Evolutionary conservation across 2,797 vertebrate species (phyloP), one percentile per base, ranked within the genome.

Genomic region (Falco peregrinus): DNA sequence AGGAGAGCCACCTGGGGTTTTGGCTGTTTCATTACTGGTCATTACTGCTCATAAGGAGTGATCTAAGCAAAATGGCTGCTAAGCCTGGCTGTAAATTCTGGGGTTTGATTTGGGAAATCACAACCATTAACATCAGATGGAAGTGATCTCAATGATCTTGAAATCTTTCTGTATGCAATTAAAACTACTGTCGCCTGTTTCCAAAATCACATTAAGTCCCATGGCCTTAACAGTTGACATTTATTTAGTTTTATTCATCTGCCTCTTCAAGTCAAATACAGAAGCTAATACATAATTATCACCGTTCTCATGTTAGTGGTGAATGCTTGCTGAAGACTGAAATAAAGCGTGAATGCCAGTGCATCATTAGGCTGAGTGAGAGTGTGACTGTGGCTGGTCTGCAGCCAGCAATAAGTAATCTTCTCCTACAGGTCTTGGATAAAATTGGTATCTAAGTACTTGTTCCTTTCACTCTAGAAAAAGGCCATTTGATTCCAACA

Each of bases 1-100:
- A 25, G 88, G 78, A 82, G 33, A 81, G 69, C 75, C 95, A 94
- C 89, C 85, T 95, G 87, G 93, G 95, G 45, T 87, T 96, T 83
- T 79, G 89, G 73, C 80, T 84, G 73, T 20, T 73, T 89, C 69
- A 51, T 85, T 87, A 69, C 45, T 89, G 90, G 83, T 76, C 88
- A 81, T 95, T 93, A 86, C 33, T 53, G 45, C 50, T 60, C 6
- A 5, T n/a, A 56, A 65, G 83, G 91, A 84, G 29, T 22, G 53
- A 76, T 65, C 64, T 74, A 29, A 89, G 79, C 24, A 77, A 91
- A 89, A 89, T 20, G 73, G 83, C 75, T 94, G 87, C 80, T 56
- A 54, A 75, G 57, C 77, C 47, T 71, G 53, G 37, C 65, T 91
- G 56, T 61, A 65, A 71, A 83, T 83, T 59, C 78, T n/a, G 35